These are phyloP conservation scores for Nycticryphes semicollaris DNA, from an alignment of 2,113 vertebrate species.

Conservation along the genomic window DNA sequence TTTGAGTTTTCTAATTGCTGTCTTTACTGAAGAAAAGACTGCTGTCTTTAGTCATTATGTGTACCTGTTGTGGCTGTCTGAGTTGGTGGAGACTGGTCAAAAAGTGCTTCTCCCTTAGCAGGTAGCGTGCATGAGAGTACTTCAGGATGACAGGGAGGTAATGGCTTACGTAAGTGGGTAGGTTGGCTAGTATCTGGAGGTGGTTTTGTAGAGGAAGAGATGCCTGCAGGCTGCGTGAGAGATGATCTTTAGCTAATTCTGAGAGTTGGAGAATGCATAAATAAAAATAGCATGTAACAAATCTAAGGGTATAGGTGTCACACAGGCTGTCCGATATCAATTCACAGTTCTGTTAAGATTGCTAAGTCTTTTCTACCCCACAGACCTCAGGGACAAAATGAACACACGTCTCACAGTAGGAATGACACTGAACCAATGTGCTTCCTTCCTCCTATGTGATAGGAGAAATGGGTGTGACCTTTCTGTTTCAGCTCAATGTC, in stretches of 20 bases:
- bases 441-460: background rate
- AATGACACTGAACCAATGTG: background rate
- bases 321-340: too few relatives aligned
- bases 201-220: background rate
- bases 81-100: background rate
- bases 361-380: background rate
- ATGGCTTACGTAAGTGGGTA: background rate
- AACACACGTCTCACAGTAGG: rapidly evolving
- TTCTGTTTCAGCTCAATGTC: background rate
- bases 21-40: background rate
- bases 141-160: background rate
- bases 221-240: background rate
- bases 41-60: background rate
- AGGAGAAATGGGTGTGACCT: background rate
- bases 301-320: background rate
- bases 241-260: background rate
- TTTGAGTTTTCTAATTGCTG: background rate
- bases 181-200: background rate
- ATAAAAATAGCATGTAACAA: background rate
- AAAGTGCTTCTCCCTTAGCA: background rate
- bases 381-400: background rate
- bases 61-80: background rate
- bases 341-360: background rate
- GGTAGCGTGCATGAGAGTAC: too few relatives aligned
- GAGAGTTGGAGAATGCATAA: background rate